Percentiles rank a stretch among this genome's conserved stretches.
Evolutionary conservation across 1,140 invertebrate species (phyloP).

Genomic region (Maconellicoccus hirsutus): DNA sequence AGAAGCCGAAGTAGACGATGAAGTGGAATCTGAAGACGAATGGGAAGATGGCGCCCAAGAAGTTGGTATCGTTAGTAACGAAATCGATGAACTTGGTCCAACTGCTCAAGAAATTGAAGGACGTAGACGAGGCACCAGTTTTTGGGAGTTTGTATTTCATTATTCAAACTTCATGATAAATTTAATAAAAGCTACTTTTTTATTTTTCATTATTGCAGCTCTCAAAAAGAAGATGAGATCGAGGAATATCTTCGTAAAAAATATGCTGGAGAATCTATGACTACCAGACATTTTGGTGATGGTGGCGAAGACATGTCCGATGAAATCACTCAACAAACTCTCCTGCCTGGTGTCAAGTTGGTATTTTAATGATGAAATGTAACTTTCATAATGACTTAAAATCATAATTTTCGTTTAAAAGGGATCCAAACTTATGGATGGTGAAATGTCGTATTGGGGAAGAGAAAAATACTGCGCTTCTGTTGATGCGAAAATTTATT

Average conservation of each 20-base stretch:
- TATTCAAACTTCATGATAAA: background rate
- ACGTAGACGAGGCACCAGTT: conserved; percentile 65
- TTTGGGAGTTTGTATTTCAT: conserved; percentile 64
- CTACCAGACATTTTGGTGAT: conserved; percentile 75
- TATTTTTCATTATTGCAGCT: conserved; percentile 36
- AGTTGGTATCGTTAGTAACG: conserved; percentile 71
- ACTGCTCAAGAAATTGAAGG: conserved; percentile 89
- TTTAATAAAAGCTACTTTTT: background rate
- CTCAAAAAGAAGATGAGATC: conserved; percentile 90
- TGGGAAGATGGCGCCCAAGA: conserved; percentile 89
- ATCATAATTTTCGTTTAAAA: conserved; percentile 32
- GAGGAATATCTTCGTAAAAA: conserved; percentile 89
- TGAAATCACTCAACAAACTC: conserved; percentile 94
- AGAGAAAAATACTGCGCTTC: conserved; percentile 80
- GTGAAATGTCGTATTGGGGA: conserved; percentile 94
- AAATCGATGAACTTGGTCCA: conserved; percentile 76
- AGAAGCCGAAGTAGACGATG: conserved; percentile 87
- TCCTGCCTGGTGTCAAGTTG: conserved; percentile 88
- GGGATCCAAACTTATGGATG: conserved; percentile 98
- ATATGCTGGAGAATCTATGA: conserved; percentile 80
- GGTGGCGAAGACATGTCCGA: conserved; percentile 92
- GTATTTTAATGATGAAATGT: conserved; percentile 27
- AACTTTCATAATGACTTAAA: background rate
- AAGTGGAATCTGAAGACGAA: conserved; percentile 86
- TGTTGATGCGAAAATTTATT: conserved; percentile 94